Evolutionary conservation across 2,113 vertebrate genomes (phyloP).

Genomic region (Peromyscus maniculatus): DNA sequence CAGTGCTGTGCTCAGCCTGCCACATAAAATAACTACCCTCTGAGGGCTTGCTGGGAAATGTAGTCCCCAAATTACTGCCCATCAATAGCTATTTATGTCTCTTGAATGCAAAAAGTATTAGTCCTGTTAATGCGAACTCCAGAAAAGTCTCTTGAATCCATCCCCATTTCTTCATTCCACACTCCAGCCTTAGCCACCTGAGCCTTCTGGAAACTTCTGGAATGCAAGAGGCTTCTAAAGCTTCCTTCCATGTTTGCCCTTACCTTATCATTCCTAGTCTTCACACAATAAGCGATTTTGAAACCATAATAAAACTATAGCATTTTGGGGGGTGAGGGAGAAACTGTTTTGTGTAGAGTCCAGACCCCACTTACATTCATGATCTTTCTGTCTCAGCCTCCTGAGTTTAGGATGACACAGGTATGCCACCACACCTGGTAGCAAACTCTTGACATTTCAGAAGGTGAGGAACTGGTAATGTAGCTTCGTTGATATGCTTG

Average conservation of each 20-base stretch:
- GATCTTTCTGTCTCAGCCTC: not conserved
- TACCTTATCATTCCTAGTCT: not conserved
- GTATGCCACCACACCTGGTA: not conserved
- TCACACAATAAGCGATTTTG: not conserved
- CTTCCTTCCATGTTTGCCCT: not conserved
- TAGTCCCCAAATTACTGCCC: constrained; percentile 54
- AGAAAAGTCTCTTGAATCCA: not conserved
- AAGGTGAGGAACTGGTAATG: not conserved
- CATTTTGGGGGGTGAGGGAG: not conserved
- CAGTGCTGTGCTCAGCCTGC: constrained; percentile 27
- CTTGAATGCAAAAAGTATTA: not conserved
- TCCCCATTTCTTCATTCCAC: not conserved
- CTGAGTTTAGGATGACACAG: not conserved
- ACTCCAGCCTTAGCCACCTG: not conserved
- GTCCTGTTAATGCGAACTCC: not conserved
- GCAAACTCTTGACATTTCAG: not conserved
- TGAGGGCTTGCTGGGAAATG: constrained; percentile 37
- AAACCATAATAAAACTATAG: not conserved
- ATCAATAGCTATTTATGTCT: constrained; percentile 53
- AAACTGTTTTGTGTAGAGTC: not conserved
- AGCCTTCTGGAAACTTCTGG: not conserved
- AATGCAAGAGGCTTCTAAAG: not conserved
- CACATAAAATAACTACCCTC: constrained; percentile 49
- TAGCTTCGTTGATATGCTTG: not conserved
- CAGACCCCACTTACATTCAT: not conserved